These are phyloP conservation scores for Tetraneura akinire DNA, from an alignment of 1,140 invertebrate species.

Conservation along the genomic window DNA sequence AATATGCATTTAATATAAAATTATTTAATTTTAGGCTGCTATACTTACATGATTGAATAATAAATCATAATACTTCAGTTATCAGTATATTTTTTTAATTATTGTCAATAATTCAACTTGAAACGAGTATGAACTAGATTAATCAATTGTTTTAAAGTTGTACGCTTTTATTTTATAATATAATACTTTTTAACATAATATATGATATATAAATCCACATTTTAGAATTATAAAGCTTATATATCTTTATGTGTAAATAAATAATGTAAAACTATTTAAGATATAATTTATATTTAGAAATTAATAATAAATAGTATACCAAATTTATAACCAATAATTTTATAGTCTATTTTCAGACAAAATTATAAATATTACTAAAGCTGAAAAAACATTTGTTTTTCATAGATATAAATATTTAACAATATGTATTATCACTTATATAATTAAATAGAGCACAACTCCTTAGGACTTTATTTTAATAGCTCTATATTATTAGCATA, in stretches of 20 bases:
- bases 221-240: neutral
- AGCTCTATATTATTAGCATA: constrained; percentile 13
- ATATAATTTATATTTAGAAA: neutral
- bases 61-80: no score
- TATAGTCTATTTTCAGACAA: neutral
- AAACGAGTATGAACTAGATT: neutral
- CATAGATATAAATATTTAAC: constrained; percentile 37
- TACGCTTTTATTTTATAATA: no score
- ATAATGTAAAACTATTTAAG: neutral
- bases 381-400: constrained; percentile 13
- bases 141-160: no score
- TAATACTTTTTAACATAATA: no score
- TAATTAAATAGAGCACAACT: neutral
- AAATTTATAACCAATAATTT: constrained; percentile 5
- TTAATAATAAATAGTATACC: neutral
- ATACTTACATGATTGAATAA: no score
- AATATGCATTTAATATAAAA: no score
- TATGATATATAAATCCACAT: no score
- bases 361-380: constrained; percentile 5
- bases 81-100: neutral
- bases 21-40: no score
- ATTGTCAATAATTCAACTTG: neutral
- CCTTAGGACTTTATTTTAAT: neutral
- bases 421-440: constrained; percentile 32
- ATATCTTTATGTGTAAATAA: neutral